Evolutionary conservation across 2,113 vertebrate genomes (phyloP), one percentile per base, ranked within the genome.

Genomic region (Siphamia tubifer): DNA sequence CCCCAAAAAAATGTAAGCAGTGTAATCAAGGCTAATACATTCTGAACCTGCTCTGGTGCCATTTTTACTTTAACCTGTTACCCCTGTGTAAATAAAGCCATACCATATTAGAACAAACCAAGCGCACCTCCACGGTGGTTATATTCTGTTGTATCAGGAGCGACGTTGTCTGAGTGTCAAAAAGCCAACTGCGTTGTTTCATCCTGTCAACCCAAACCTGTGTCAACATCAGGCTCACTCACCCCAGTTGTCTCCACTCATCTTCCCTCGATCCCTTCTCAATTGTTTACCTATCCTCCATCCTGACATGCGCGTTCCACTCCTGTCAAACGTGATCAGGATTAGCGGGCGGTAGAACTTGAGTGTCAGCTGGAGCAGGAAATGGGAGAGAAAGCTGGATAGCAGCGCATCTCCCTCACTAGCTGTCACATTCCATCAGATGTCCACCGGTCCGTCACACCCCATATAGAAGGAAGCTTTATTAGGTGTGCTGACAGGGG

Each of bases 251-350:
- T 80, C 89, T 82, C 52, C 68, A 16, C 66, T 84, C 66, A 61
- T 75, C 77, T 47, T 57, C 54, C 34, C 47, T 68, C 40, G 0
- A 21, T 66, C 68, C 35, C 17, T 31, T 53, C 68, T 68, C 66
- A 77, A 42, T 84, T 77, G 79, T 84, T 87, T 86, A 77, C 82
- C 84, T 77, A 25, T 63, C 52, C 61, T 24, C 68, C 27, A 3
- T 66, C 47, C 58, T 38, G 79, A 72, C 84, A 34, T 74, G 81
- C 56, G 57, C 63, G 62, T 72, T 88, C 78, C 77, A n/a, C 67
- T 28, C 58, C 85, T 89, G 90, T 89, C 92, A 90, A 74, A 81
- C 68, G 67, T 48, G 55, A 87, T 92, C 83, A 86, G 67, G 80
- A 77, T 86, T 60, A 78, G 74, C 55, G 11, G 68, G 65, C 42